These are phyloP conservation scores for Leucania comma DNA, from an alignment of 2,888 invertebrate species.

Conservation along the genomic window DNA sequence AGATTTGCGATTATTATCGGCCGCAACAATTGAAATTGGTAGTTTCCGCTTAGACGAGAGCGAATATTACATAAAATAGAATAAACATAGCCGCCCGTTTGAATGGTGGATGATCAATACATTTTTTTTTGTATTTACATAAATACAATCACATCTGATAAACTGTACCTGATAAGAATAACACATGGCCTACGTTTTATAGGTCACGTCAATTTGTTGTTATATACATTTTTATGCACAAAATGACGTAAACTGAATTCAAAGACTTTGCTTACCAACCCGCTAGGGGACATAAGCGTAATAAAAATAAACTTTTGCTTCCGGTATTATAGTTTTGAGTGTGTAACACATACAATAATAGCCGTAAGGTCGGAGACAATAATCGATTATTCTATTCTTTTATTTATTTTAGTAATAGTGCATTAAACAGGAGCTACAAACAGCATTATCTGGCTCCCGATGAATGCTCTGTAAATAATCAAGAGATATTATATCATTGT, in stretches of 20 bases:
- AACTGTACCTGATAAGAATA: slow-evolving; percentile 11
- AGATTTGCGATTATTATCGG: too few species aligned
- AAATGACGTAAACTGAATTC: too few species aligned
- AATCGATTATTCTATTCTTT: not conserved
- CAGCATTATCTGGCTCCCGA: slow-evolving; percentile 9
- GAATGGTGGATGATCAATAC: not conserved
- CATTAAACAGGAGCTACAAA: slow-evolving; percentile 7
- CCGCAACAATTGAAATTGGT: too few species aligned
- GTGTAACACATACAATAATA: not conserved
- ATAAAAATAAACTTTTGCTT: not conserved
- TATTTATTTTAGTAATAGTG: not conserved
- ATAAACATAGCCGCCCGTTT: not conserved
- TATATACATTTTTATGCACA: too few species aligned
- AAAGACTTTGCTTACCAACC: too few species aligned
- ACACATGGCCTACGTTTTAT: slow-evolving; percentile 30
- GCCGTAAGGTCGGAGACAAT: not conserved
- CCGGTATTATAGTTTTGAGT: not conserved
- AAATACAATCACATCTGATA: slow-evolving; percentile 3
- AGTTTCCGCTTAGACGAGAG: too few species aligned
- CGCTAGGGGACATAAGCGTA: not conserved
- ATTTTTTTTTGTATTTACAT: not conserved
- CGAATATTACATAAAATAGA: too few species aligned
- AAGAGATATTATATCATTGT: slow-evolving; percentile 29
- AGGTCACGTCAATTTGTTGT: slow-evolving; percentile 18
- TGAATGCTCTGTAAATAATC: slow-evolving; percentile 39